Base-by-base conservation (phyloP, 2,113 vertebrate species). In the Theristicus caerulescens region DNA sequence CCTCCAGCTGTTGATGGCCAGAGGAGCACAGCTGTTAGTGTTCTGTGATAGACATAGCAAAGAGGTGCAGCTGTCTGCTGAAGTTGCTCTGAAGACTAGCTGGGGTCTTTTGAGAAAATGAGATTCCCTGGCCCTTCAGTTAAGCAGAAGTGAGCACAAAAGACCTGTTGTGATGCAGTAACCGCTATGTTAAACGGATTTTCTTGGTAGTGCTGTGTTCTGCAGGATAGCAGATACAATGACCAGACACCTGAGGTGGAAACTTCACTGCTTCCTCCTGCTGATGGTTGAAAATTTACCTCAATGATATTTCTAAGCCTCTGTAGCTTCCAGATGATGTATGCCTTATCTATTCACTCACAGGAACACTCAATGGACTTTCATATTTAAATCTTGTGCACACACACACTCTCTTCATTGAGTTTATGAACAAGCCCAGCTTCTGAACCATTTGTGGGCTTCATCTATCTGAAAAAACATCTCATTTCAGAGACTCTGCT, bases 381-480 rank as follows among this genome's bases (percentile, higher is more conserved):
- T 90, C 54, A 7, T 76, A 65, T 93, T 91, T 82, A 81, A 77
- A 49, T 69, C 24, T 49, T 20, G 1, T 20, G 1, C 16, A 8
- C 29, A n/a, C 44, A 31, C 16, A 2, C 13, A 8, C 24, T 9
- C 25, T 88, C 31, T 77, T 73, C 62, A 36, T 17, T 71, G 73
- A 65, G 38, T 87, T 94, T 90, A 64, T 86, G 76, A 80, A 52
- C 21, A 69, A 87, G 40, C 10, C 46, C 38, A 64, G 47, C 21
- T 86, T 86, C 57, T 36, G n/a, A 85, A 62, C 65, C 57, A 42
- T 87, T 93, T 93, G 82, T 72, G 69, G 65, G 16, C 58, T 94
- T 83, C 70, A 88, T 91, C 65, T 44, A 80, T 87, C 93, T 89
- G 86, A 92, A 88, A 90, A 89, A 94, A 80, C 51, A 40, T 71